A percentile compares a stretch with the other conserved stretches of the same genome.
Evolutionary conservation across 2,797 vertebrate species (phyloP).

Genomic region (Sylvilagus floridanus): DNA sequence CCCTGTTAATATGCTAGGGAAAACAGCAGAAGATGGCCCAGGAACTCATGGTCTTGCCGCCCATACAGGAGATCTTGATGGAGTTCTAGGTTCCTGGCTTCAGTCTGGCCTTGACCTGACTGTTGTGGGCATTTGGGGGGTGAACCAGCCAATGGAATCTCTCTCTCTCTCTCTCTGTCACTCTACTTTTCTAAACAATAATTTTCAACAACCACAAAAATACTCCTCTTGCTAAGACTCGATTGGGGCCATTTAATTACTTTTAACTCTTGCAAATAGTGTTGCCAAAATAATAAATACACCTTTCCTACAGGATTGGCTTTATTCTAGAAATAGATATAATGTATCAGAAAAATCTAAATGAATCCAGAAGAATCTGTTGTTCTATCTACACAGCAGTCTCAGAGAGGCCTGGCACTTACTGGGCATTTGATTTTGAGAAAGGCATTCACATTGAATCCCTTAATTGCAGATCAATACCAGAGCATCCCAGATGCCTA

Average conservation of each 20-base stretch:
- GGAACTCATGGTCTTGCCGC: too few species aligned
- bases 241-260: neutral
- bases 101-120: too few species aligned
- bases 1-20: too few species aligned
- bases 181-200: too few species aligned
- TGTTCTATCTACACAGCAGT: neutral
- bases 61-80: too few species aligned
- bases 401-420: neutral
- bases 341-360: neutral
- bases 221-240: neutral
- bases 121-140: too few species aligned
- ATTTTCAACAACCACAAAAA: neutral
- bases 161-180: too few species aligned
- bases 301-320: neutral
- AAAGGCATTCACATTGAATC: neutral
- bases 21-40: too few species aligned
- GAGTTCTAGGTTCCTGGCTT: neutral
- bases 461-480: neutral
- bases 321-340: neutral
- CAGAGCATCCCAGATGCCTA: neutral
- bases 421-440: neutral
- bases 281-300: neutral
- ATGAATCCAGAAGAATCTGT: neutral
- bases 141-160: too few species aligned
- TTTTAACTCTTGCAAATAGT: neutral